These are phyloP conservation scores for Synergus japonicus DNA, from an alignment of 2,888 invertebrate species.

Conservation along the genomic window DNA sequence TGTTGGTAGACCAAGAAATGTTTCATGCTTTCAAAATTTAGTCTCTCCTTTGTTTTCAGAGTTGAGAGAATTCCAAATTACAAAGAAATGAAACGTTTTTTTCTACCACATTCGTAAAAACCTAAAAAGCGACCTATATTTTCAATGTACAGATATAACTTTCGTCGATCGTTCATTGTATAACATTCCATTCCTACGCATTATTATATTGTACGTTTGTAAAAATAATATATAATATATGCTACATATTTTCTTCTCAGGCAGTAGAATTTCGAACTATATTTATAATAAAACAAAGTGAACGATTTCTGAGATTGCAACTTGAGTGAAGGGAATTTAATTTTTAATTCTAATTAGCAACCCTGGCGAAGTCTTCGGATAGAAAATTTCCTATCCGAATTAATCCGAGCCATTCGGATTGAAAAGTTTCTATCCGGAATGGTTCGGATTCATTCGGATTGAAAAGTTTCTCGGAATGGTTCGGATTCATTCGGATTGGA, in stretches of 20 bases:
- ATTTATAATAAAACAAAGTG: conserved; percentile 37
- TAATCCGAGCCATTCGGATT: too few species aligned
- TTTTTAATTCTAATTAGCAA: neutral
- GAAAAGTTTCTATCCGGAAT: too few species aligned
- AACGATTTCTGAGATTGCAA: conserved; percentile 19
- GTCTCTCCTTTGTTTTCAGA: conserved; percentile 2
- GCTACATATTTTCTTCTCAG: conserved; percentile 38
- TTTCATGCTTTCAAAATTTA: neutral
- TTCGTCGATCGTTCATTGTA: conserved; percentile 23
- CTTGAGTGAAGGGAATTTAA: neutral
- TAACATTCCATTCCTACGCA: conserved; percentile 38
- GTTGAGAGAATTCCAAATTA: conserved; percentile 5
- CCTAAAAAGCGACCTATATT: conserved; percentile 28
- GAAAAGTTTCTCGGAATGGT: too few species aligned
- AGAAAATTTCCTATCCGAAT: too few species aligned
- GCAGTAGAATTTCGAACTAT: conserved; percentile 38
- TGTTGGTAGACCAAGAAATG: neutral
- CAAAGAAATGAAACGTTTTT: neutral
- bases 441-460: too few species aligned
- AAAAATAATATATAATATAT: conserved; percentile 31
- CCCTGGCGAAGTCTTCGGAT: too few species aligned
- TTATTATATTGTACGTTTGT: conserved; percentile 35
- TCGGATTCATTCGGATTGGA: too few species aligned
- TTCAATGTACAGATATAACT: conserved; percentile 34
- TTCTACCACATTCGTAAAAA: neutral